A percentile compares a stretch with the other conserved stretches of the same genome.
Evolutionary conservation across 2,113 vertebrate genomes (phyloP).

Genomic region (Scolopax mira): DNA sequence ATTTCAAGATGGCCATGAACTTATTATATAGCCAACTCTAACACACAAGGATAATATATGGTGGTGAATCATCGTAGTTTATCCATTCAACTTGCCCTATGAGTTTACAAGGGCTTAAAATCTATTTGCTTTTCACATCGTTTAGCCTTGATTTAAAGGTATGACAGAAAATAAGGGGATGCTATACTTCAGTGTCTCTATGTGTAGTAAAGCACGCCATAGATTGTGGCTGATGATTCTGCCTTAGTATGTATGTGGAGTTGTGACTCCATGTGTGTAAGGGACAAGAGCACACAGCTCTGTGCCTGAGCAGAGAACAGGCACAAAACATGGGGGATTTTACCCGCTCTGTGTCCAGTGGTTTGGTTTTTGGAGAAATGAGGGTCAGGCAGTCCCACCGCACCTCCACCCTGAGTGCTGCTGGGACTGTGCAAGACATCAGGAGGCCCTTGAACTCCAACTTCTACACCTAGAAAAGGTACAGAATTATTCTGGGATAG

Average conservation of each 20-base stretch:
- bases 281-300: neutral
- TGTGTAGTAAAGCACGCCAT: neutral
- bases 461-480: neutral
- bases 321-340: neutral
- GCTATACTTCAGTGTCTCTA: neutral
- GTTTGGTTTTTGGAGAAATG: neutral
- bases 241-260: neutral
- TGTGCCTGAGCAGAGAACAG: neutral
- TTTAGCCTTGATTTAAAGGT: constrained; percentile 54
- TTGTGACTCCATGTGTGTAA: neutral
- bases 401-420: neutral
- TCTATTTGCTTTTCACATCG: constrained; percentile 30
- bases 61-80: neutral
- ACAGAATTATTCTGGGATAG: neutral
- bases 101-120: constrained; percentile 44
- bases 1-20: constrained; percentile 45
- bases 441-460: neutral
- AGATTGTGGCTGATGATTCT: neutral
- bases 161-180: constrained; percentile 16
- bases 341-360: neutral
- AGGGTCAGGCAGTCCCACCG: neutral
- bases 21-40: neutral
- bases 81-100: constrained; percentile 45
- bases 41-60: neutral
- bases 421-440: neutral